Base-by-base conservation (phyloP, 1,140 invertebrate genomes). In the Chironomus striatipennis region DNA sequence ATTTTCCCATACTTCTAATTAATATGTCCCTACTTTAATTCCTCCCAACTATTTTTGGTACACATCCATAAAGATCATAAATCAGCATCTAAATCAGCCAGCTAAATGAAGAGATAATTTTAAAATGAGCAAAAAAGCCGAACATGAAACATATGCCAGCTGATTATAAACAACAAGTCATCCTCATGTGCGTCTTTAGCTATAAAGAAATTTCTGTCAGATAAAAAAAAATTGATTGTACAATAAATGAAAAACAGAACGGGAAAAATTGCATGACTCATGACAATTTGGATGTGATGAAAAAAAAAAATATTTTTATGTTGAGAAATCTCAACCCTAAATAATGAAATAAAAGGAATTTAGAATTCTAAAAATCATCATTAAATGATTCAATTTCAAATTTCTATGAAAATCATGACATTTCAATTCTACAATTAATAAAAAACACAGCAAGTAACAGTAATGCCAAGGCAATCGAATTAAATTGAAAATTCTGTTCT, bases 361-460 rank as follows among this genome's bases (percentile, higher is more conserved):
- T 57, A 57, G n/a, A 57, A 15, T 57, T 47, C 18, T 20, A 18
- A 70, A 70, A 70, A 70, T 70, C 65, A 70, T 70, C 65, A 21
- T 21, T 70, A 20, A 70, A 70, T 21, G 65, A 70, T 70, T 70
- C 65, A 70, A 70, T 70, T 70, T 18, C 4, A 7, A 57, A n/a
- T 57, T 57, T 21, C n/a, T 70, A 18, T 18, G 17, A 70, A 70
- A 70, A 70, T 70, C 65, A 70, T 70, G 65, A 70, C 65, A 20
- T 70, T 70, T 70, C 65, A 70, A 70, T 70, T 70, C 20, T 8
- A 70, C 65, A 70, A 70, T 70, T 70, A 70, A 70, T 70, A 70
- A 70, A 70, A 70, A 70, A 70, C 24, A 20, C 5, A 70, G 20
- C 17, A n/a, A n/a, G n/a, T n/a, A n/a, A n/a, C n/a, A 70, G 65